phyloP scores from a whole-genome alignment of 37 sponge, comb jelly and placozoan species.

The Diacarnus erythraeanus region DNA sequence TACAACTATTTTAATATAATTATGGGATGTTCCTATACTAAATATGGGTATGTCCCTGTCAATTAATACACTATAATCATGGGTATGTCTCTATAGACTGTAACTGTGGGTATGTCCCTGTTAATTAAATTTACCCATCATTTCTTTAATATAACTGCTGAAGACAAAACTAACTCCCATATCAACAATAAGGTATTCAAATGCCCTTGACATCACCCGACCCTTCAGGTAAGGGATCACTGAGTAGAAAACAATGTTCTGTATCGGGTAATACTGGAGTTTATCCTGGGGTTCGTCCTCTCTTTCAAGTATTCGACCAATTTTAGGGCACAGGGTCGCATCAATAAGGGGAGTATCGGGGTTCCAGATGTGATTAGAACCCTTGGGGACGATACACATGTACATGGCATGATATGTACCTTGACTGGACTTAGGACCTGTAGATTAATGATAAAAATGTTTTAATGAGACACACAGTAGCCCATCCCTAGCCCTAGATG shows the following conservation, averaged over 20 bases:
- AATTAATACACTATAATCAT: no score
- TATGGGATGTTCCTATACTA: no score
- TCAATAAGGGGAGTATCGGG: constrained; percentile 19
- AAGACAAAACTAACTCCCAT: constrained; percentile 42
- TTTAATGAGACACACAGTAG: background rate
- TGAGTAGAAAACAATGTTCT: constrained; percentile 41
- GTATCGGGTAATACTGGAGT: constrained; percentile 6
- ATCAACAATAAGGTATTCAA: constrained; percentile 59
- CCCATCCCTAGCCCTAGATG: no score
- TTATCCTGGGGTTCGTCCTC: constrained; percentile 1
- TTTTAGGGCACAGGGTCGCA: constrained; percentile 11
- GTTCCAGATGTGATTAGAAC: constrained; percentile 3
- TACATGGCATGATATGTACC: constrained; percentile 15
- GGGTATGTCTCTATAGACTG: no score
- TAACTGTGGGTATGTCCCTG: no score
- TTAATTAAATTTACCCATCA: constrained; percentile 44
- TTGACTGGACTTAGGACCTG: constrained; percentile 40
- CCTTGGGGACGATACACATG: constrained; percentile 42
- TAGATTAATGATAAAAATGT: background rate
- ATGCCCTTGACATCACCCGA: constrained; percentile 54
- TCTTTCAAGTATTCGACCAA: constrained; percentile 21
- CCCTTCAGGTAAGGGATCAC: constrained; percentile 45
- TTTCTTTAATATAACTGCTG: constrained; percentile 11
- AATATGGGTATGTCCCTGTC: no score
- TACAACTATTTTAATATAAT: no score